phyloP scores from a whole-genome alignment of 1,140 invertebrate species.

The Oncopodura yosiiana region DNA sequence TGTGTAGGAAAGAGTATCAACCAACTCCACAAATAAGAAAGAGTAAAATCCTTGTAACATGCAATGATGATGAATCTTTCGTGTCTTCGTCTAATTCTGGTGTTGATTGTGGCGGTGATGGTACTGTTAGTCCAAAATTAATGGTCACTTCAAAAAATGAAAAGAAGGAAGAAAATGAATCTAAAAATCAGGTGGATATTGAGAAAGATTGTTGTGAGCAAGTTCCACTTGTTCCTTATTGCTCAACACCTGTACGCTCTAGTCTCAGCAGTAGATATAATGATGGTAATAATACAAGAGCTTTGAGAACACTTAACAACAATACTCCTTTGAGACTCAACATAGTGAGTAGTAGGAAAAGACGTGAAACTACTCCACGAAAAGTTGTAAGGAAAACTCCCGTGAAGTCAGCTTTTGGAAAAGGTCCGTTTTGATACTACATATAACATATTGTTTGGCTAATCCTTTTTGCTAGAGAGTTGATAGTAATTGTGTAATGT shows the following conservation, averaged over 20 bases:
- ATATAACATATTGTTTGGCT: too few relatives aligned
- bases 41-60: neutral
- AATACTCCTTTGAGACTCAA: neutral
- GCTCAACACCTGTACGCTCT: too few relatives aligned
- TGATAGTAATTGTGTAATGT: too few relatives aligned
- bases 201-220: neutral
- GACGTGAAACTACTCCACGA: conserved; percentile 6
- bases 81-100: conserved; percentile 10
- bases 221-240: too few relatives aligned
- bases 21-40: neutral
- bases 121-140: too few relatives aligned
- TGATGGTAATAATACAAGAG: too few relatives aligned
- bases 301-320: neutral
- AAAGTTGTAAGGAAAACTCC: conserved; percentile 25
- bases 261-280: too few relatives aligned
- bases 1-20: too few relatives aligned
- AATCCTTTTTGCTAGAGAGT: too few relatives aligned
- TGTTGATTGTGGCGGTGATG: too few relatives aligned
- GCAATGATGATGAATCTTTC: neutral
- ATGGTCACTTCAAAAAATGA: too few relatives aligned
- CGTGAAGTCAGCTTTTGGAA: conserved; percentile 19
- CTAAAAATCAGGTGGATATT: conserved; percentile 1
- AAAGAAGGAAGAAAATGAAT: neutral
- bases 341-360: neutral
- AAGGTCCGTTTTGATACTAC: conserved; percentile 14